phyloP scores from a whole-genome alignment of 2,888 invertebrate species.

The Maniola hyperantus region DNA sequence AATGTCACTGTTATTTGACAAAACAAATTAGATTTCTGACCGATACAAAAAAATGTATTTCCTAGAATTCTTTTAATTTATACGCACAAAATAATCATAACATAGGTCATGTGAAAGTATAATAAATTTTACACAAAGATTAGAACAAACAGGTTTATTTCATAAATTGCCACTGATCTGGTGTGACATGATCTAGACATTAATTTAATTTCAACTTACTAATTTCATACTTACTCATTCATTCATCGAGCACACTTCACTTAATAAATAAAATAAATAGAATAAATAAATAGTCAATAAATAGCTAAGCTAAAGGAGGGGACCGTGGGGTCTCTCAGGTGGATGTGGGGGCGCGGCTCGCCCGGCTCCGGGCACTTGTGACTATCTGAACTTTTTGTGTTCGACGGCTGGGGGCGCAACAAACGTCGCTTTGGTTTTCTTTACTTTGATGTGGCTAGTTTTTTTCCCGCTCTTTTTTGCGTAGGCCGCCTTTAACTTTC shows the following conservation, averaged over 20 bases:
- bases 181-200: slow-evolving; percentile 84
- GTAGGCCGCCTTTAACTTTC: slow-evolving; percentile 82
- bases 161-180: slow-evolving; percentile 81
- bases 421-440: slow-evolving; percentile 79
- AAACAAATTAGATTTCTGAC: slow-evolving; percentile 74
- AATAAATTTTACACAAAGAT: slow-evolving; percentile 76
- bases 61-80: slow-evolving; percentile 22
- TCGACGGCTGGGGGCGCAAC: slow-evolving; percentile 73
- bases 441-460: slow-evolving; percentile 76
- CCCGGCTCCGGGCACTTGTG: slow-evolving; percentile 60
- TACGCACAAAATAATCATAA: slow-evolving; percentile 68
- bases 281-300: slow-evolving; percentile 83
- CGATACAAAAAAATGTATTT: slow-evolving; percentile 49
- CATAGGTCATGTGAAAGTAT: slow-evolving; percentile 55
- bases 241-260: slow-evolving; percentile 79
- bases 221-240: slow-evolving; percentile 78
- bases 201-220: slow-evolving; percentile 79
- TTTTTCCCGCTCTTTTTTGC: slow-evolving; percentile 78
- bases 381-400: slow-evolving; percentile 83
- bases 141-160: slow-evolving; percentile 82
- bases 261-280: slow-evolving; percentile 84
- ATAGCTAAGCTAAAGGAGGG: slow-evolving; percentile 81
- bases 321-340: slow-evolving; percentile 75
- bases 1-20: slow-evolving; percentile 78
- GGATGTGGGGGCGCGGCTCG: slow-evolving; percentile 66